phyloP scores from a whole-genome alignment of 2,888 invertebrate genomes.

The Salpingus planirostris region DNA sequence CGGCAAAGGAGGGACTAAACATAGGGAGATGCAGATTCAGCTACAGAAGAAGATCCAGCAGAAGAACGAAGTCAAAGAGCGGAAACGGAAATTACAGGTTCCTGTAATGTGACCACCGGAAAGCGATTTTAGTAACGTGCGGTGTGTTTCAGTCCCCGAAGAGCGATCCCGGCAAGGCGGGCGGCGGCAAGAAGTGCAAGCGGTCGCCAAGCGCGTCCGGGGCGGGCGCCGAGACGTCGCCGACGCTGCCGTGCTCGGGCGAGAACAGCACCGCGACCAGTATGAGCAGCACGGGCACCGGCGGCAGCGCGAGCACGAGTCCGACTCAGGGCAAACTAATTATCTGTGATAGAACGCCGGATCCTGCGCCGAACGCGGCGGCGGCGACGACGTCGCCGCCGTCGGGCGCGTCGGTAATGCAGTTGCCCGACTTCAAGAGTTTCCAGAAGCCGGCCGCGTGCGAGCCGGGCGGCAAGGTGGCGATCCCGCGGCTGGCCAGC shows the following conservation, averaged over 20 bases:
- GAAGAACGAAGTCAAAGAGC: constrained; percentile 55
- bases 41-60: constrained; percentile 62
- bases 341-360: constrained; percentile 41
- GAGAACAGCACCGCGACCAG: constrained; percentile 41
- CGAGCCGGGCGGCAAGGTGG: constrained; percentile 23
- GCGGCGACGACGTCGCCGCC: neutral
- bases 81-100: constrained; percentile 50
- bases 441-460: constrained; percentile 31
- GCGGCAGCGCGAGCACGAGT: constrained; percentile 31
- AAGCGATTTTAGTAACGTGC: too few species aligned
- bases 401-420: constrained; percentile 28
- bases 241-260: constrained; percentile 28
- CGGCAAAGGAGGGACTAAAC: constrained; percentile 34
- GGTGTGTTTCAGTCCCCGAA: constrained; percentile 24
- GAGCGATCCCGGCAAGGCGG: constrained; percentile 19
- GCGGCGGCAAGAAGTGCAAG: constrained; percentile 17
- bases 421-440: constrained; percentile 43
- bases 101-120: neutral
- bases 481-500: constrained; percentile 31
- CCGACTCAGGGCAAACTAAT: constrained; percentile 35
- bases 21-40: constrained; percentile 53
- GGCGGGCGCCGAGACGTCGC: constrained; percentile 8
- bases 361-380: constrained; percentile 31
- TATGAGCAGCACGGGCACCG: constrained; percentile 24
- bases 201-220: constrained; percentile 14